phyloP scores from a whole-genome alignment of 1,140 invertebrate genomes.

The Akabosia matsudoensis region DNA sequence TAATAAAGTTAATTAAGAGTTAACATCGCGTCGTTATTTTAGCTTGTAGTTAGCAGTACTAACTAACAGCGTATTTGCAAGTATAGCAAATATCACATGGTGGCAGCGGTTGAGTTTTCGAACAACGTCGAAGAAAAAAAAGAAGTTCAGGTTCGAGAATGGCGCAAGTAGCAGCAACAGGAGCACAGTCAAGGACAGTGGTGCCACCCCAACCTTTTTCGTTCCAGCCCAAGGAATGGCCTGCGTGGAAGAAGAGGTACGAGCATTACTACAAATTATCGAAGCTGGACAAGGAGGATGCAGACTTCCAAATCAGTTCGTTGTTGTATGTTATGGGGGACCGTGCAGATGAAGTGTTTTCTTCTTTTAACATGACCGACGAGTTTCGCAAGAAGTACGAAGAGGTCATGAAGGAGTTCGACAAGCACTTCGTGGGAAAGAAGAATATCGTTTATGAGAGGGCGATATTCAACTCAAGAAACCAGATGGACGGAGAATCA shows the following conservation, averaged over 20 bases:
- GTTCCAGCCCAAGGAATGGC: conserved; percentile 40
- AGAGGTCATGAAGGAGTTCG: conserved; percentile 35
- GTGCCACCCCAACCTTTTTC: conserved; percentile 27
- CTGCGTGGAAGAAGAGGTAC: conserved; percentile 46
- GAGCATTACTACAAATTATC: conserved; percentile 46
- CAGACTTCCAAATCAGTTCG: not conserved
- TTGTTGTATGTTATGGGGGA: not conserved
- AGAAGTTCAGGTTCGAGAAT: too few relatives aligned
- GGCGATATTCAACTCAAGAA: conserved; percentile 43
- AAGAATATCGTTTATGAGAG: conserved; percentile 42
- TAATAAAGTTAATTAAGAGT: too few relatives aligned
- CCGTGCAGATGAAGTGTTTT: not conserved
- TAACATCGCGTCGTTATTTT: too few relatives aligned
- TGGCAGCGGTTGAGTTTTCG: too few relatives aligned
- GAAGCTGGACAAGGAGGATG: too few relatives aligned
- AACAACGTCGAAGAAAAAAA: too few relatives aligned
- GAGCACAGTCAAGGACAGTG: not conserved
- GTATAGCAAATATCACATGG: too few relatives aligned
- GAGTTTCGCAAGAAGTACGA: conserved; percentile 36
- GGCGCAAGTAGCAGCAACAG: too few relatives aligned
- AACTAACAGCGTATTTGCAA: too few relatives aligned
- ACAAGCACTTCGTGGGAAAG: conserved; percentile 38
- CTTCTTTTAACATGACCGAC: not conserved
- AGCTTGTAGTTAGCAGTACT: too few relatives aligned
- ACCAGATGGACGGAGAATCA: conserved; percentile 38